Evolutionary conservation across 2,797 vertebrate species (phyloP).

Genomic region (Delichon dasypus): DNA sequence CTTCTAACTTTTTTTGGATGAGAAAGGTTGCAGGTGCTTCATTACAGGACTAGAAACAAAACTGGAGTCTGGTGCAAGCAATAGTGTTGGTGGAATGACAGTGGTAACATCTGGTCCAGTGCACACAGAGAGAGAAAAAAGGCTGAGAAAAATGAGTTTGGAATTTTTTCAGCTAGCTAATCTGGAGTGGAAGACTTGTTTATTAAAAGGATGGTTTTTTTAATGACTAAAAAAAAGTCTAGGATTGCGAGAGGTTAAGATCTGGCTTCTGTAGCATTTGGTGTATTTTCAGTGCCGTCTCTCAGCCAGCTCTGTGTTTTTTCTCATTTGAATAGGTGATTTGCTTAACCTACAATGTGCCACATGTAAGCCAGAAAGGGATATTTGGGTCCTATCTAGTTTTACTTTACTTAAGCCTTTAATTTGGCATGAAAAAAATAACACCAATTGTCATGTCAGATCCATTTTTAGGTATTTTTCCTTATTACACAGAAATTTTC

Average conservation of each 20-base stretch:
- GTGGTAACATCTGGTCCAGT: not conserved
- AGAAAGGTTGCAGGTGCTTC: not conserved
- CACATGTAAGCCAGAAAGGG: not conserved
- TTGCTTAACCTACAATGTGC: not conserved
- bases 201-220: not conserved
- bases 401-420: not conserved
- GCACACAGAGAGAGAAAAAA: not conserved
- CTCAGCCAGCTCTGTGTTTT: not conserved
- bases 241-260: not conserved
- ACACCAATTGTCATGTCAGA: not conserved
- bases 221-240: not conserved
- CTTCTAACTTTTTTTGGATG: not conserved
- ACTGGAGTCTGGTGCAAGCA: not conserved
- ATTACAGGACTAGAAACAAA: not conserved
- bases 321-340: not conserved
- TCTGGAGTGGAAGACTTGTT: not conserved
- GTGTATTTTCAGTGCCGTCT: not conserved
- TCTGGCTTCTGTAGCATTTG: not conserved
- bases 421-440: not conserved
- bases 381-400: not conserved
- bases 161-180: not conserved
- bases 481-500: not conserved
- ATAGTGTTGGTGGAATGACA: not conserved
- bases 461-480: not conserved
- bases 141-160: not conserved